Base-by-base conservation (phyloP, 2,113 vertebrate species). In the Electrona antarctica region DNA sequence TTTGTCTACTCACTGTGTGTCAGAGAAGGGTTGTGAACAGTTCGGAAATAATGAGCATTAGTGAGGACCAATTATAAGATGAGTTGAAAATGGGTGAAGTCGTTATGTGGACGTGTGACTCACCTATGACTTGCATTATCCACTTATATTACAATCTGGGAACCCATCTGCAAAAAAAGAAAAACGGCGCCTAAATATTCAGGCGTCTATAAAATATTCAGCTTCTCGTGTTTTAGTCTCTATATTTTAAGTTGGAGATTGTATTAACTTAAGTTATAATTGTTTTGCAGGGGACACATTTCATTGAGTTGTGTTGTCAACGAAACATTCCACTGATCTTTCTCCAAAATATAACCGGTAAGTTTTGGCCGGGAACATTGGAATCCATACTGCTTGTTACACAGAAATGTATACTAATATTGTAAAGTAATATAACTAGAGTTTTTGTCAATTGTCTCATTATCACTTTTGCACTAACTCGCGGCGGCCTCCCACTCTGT, bases 331-430 rank as follows among this genome's bases (percentile, higher is more conserved):
- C 98, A 13, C 93, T 99, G 74, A 87, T 99, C 68, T 99, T 99
- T 82, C 93, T 99, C 47, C 98, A 99, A 75, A 99, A 99, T 77
- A 97, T 99, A 72, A 99, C 96, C 67, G 98, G 98, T 98, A 55
- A 89, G 89, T 86, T 54, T 7, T 9, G 54, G 8, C 61, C 58
- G 33, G 33, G 33, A 41, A 41, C 3, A 41, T 41, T 41, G 33
- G 33, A 41, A 41, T 41, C 33, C 33, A 6, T 41, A 41, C 33
- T 41, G 33, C 33, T 41, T 62, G 4, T 64, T 63, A 8, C 13
- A 4, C 50, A 41, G 33, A 41, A 41, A 41, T 41, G 3, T 41
- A 41, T 66, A 54, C 6, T 54, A 54, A 54, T 54, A 13, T 54
- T 12, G 9, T 52, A 12, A 7, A 52, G 8, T 9, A 52, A 5